phyloP scores from a whole-genome alignment of 2,888 invertebrate species.

The Biston stratarius region DNA sequence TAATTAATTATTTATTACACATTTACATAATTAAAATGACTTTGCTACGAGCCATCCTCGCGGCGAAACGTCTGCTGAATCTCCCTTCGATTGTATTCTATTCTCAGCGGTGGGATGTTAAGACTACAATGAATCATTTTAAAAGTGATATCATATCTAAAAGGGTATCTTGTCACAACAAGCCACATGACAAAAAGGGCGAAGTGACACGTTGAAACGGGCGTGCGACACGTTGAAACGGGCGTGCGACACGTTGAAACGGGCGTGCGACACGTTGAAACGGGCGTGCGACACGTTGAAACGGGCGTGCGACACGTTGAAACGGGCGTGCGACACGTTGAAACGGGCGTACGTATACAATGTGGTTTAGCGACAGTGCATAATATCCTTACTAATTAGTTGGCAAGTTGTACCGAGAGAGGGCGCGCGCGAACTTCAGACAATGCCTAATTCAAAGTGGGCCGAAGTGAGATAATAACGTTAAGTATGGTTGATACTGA shows the following conservation, averaged over 20 bases:
- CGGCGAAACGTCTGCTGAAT: no score
- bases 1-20: no score
- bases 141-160: no score
- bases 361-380: conserved; percentile 34
- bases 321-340: neutral
- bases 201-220: no score
- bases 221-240: neutral
- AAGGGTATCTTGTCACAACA: no score
- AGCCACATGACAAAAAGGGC: no score
- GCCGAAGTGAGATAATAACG: conserved; percentile 50
- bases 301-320: neutral
- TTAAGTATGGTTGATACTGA: conserved; percentile 51
- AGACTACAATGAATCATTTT: no score
- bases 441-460: conserved; percentile 53
- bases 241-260: no score
- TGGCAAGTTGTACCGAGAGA: conserved; percentile 29
- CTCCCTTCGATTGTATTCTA: no score
- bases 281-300: neutral
- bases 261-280: neutral
- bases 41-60: no score
- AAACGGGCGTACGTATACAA: conserved; percentile 7
- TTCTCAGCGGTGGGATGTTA: no score
- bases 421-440: conserved; percentile 34
- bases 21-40: no score
- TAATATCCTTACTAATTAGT: conserved; percentile 44